These are phyloP conservation scores for Clytia hemisphaerica DNA, from an alignment of 30 jellyfish, hydroid and myxozoan species.

Conservation along the genomic window DNA sequence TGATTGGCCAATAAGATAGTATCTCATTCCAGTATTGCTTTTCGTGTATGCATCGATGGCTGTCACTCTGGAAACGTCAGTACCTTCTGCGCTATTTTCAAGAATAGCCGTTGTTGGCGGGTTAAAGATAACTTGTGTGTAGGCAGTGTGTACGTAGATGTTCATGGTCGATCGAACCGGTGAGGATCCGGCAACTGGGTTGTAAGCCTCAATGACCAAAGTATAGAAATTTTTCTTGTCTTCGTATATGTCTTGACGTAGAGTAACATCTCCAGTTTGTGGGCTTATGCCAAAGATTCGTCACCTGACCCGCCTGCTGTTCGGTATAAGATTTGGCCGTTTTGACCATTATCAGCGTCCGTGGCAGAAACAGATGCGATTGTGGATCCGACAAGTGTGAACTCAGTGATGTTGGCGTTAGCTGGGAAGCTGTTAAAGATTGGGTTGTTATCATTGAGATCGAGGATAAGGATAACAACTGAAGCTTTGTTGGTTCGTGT, in stretches of 20 bases:
- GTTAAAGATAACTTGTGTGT: background rate
- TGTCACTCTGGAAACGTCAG: constrained; percentile 11
- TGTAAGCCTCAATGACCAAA: constrained; percentile 43
- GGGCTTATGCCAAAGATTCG: constrained; percentile 43
- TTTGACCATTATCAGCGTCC: constrained; percentile 57
- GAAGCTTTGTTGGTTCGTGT: constrained; percentile 58
- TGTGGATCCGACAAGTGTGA: constrained; percentile 59
- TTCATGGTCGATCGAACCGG: constrained; percentile 32
- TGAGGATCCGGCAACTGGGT: constrained; percentile 46
- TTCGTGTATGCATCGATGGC: constrained; percentile 8
- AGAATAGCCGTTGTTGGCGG: background rate
- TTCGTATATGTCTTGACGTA: constrained; percentile 31
- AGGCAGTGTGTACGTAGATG: constrained; percentile 45
- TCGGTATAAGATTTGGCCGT: constrained; percentile 39
- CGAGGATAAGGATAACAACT: constrained; percentile 49
- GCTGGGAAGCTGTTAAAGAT: constrained; percentile 22
- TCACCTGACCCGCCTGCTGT: constrained; percentile 51
- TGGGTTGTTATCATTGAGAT: constrained; percentile 79
- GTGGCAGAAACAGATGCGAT: constrained; percentile 55
- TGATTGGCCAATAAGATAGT: constrained; percentile 26
- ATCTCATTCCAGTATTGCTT: background rate
- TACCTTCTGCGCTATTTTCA: constrained; percentile 2
- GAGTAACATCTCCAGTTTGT: constrained; percentile 52
- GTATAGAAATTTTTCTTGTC: constrained; percentile 34
- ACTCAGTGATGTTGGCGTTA: constrained; percentile 57